A percentile compares a stretch with the other conserved stretches of the same genome.
Conservation (phyloP, 2,888 invertebrate genomes). For the Anagyrus pseudococci region DNA sequence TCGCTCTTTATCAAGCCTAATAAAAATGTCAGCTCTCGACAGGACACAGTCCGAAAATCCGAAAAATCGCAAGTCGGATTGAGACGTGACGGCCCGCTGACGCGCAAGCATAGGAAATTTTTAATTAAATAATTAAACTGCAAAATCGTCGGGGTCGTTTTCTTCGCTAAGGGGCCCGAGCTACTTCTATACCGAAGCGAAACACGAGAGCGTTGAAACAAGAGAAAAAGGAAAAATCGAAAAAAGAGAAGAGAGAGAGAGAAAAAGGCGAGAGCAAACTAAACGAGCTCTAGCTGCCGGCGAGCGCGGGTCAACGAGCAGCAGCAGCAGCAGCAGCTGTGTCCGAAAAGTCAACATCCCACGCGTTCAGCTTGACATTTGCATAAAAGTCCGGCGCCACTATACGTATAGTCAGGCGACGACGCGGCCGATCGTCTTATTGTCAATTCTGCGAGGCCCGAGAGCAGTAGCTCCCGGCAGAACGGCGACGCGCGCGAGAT, state of each 20-base stretch:
- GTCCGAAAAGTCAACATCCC: neutral
- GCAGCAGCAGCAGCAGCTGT: neutral
- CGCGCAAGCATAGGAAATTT: neutral
- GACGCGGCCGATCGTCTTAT: no score
- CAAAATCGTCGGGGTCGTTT: neutral
- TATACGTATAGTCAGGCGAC: no score
- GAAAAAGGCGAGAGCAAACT: neutral
- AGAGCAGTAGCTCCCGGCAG: neutral
- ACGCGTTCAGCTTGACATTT: neutral
- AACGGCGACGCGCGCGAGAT: neutral
- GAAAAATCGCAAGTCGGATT: no score
- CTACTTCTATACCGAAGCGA: neutral
- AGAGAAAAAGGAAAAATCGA: neutral
- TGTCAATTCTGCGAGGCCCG: neutral
- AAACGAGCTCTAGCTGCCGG: neutral
- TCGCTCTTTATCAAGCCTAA: no score
- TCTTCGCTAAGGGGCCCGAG: no score
- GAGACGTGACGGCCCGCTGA: no score
- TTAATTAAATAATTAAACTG: neutral
- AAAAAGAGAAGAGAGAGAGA: neutral
- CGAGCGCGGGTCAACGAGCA: neutral
- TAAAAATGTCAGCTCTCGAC: no score
- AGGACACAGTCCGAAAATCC: no score
- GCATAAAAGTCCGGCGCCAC: no score
- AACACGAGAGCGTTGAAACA: neutral